A percentile compares a stretch with the other conserved stretches of the same genome.
Evolutionary conservation across 1,140 invertebrate genomes (phyloP).

Genomic region (Bemisia tabaci): DNA sequence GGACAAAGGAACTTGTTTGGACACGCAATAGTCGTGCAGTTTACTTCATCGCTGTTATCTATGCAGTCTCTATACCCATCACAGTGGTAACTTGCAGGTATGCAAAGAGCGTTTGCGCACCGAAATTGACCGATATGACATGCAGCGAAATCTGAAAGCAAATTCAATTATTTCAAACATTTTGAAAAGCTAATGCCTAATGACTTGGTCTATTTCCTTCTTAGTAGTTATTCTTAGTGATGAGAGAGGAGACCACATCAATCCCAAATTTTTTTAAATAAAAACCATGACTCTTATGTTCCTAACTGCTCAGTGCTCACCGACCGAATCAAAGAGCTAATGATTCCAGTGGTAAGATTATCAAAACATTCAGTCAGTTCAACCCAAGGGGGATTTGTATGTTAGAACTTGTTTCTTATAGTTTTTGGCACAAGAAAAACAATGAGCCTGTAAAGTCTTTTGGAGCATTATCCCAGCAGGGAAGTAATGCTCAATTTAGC

Average conservation of each 20-base stretch:
- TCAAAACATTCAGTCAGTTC: too few relatives aligned
- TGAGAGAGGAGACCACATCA: neutral
- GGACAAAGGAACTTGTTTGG: constrained; percentile 86
- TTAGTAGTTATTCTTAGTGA: too few relatives aligned
- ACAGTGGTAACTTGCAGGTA: constrained; percentile 68
- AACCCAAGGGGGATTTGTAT: too few relatives aligned
- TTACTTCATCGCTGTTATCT: constrained; percentile 78
- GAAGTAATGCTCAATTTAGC: too few relatives aligned
- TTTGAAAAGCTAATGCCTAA: neutral
- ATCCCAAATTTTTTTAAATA: neutral
- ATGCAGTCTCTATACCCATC: constrained; percentile 71
- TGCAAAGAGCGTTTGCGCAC: constrained; percentile 85
- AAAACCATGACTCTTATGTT: neutral
- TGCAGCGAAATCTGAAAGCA: constrained; percentile 62
- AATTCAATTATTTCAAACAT: neutral
- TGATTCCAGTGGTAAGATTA: too few relatives aligned
- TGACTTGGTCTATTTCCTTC: too few relatives aligned
- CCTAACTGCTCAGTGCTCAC: neutral
- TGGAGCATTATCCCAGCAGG: too few relatives aligned
- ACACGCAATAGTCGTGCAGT: constrained; percentile 78
- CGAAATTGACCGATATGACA: constrained; percentile 85
- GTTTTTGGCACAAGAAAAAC: too few relatives aligned
- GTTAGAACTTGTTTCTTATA: too few relatives aligned
- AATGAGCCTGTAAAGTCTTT: too few relatives aligned
- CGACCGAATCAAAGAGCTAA: too few relatives aligned